These are phyloP conservation scores for Tricholauxania praeusta DNA, from an alignment of 2,888 invertebrate species.

Conservation along the genomic window DNA sequence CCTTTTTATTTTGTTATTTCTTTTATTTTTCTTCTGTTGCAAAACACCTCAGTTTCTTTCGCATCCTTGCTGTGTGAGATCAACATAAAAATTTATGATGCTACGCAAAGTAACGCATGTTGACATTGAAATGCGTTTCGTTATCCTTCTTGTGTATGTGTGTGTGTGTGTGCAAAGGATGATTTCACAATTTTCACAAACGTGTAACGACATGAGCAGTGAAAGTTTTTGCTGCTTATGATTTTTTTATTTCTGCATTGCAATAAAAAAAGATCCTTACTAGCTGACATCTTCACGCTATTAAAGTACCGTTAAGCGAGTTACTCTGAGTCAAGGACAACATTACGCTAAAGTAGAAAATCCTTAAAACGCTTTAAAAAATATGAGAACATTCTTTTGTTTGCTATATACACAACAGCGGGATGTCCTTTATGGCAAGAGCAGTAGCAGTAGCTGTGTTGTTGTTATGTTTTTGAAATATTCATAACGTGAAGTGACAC, in stretches of 20 bases:
- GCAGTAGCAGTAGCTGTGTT: background rate
- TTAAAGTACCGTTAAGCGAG: background rate
- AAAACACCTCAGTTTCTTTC: background rate
- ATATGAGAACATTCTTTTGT: background rate
- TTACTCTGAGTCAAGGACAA: conserved; percentile 22
- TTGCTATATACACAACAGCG: background rate
- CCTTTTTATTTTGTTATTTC: background rate
- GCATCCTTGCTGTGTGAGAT: background rate
- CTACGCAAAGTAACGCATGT: background rate
- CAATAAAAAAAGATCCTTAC: conserved; percentile 15
- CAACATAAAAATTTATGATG: conserved; percentile 17
- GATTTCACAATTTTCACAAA: background rate
- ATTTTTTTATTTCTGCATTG: conserved; percentile 22
- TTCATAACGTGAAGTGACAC: conserved; percentile 43
- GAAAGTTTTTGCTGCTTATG: conserved; percentile 27
- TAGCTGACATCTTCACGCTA: conserved; percentile 8
- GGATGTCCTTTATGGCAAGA: conserved; percentile 10
- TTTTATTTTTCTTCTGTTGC: background rate
- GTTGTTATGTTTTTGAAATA: conserved; percentile 43
- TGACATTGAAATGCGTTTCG: background rate
- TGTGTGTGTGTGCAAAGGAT: background rate
- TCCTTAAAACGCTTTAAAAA: background rate
- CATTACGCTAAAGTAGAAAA: background rate
- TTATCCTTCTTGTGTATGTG: background rate
- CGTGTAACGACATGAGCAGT: background rate